Evolutionary conservation across 2,888 invertebrate species (phyloP).

Genomic region (Hydrotaea diabolus): DNA sequence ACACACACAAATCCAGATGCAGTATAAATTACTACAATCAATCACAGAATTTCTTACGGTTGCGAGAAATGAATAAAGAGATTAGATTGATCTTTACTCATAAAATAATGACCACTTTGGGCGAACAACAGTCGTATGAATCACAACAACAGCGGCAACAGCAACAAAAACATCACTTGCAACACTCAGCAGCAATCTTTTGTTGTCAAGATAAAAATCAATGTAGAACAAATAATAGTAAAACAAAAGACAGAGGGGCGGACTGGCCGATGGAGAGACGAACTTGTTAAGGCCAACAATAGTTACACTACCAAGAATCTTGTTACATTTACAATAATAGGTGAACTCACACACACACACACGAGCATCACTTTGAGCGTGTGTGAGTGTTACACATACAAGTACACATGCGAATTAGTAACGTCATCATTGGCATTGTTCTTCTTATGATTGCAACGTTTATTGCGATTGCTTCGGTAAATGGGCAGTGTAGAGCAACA

Average conservation of each 20-base stretch:
- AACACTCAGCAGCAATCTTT: slow-evolving; percentile 27
- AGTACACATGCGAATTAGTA: neutral
- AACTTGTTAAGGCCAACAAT: neutral
- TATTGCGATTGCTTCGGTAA: too few relatives aligned
- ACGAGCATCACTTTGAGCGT: neutral
- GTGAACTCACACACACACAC: slow-evolving; percentile 33
- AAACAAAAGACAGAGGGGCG: slow-evolving; percentile 8
- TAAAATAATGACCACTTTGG: slow-evolving; percentile 62
- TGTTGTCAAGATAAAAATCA: slow-evolving; percentile 58
- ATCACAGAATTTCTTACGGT: slow-evolving; percentile 57
- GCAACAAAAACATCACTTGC: slow-evolving; percentile 50
- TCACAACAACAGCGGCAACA: slow-evolving; percentile 8
- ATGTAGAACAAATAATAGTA: slow-evolving; percentile 58
- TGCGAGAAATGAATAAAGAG: slow-evolving; percentile 40
- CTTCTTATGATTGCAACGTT: too few relatives aligned
- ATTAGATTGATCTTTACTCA: slow-evolving; percentile 62
- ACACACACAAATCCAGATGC: slow-evolving; percentile 39
- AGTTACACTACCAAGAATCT: slow-evolving; percentile 22
- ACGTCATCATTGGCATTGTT: neutral
- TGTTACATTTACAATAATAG: neutral
- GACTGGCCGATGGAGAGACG: neutral
- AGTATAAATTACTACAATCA: slow-evolving; percentile 59
- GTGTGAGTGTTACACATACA: neutral
- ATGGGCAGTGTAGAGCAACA: too few relatives aligned
- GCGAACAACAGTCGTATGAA: slow-evolving; percentile 1